Evolutionary conservation across 1,140 invertebrate genomes (phyloP), one percentile per base, ranked within the genome.

Genomic region (Drosophila serrata): DNA sequence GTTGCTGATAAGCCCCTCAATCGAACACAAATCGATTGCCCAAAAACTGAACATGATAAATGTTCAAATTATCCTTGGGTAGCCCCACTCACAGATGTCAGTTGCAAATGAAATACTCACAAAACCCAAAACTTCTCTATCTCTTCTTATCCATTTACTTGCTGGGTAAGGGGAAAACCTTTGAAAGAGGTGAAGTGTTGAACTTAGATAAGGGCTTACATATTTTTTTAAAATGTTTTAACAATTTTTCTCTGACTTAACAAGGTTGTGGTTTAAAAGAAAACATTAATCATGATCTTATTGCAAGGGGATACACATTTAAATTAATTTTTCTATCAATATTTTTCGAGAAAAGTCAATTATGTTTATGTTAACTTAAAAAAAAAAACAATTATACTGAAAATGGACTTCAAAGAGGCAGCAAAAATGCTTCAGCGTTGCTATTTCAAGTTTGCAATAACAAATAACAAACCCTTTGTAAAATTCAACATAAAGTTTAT

Each of bases 11-110:
- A 87, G 84, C 40, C 84, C 40, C 84, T 63, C 80, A 88, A 88
- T 82, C 84, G 75, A 75, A 75, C 76, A 49, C 84, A 78, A 88
- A 87, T 88, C 84, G 80, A 82, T 88, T 82, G 75, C 76, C 70
- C 49, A 70, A 85, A 55, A 70, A 64, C 77, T 77, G 77, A 87
- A 76, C 72, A 84, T 87, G 84, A 87, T 87, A 74, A 78, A 87
- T 87, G 84, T 75, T 53, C 76, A 19, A 84, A 75, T 74, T 88
- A 88, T 87, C 76, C 84, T 88, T 59, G 43, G 51, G 43, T 69
- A 19, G 29, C 72, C 72, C 64, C 53, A 57, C 61, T 67, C 68
- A 68, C 56, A 82, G 80, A 80, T 87, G 84, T 87, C 84, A 87
- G 59, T 88, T 87, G 84, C 84, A 87, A 82, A 73, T 79, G 80